Conservation (phyloP, 2,113 vertebrate genomes). For the Tyto alba region DNA sequence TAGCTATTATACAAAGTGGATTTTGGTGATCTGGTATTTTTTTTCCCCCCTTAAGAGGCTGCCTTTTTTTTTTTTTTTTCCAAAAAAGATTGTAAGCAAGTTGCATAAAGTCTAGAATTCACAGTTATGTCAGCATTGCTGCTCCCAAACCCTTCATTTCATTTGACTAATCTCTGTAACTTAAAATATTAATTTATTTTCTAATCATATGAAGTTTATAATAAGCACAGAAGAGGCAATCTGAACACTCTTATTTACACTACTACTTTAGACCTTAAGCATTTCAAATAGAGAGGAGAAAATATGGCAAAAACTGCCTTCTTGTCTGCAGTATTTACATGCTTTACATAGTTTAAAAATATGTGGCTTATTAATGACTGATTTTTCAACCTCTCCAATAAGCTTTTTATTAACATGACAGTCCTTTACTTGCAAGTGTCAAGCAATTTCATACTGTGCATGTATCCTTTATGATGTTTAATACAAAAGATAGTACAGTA, state of each 20-base stretch:
- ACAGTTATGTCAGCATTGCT: neutral
- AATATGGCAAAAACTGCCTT: conserved; percentile 49
- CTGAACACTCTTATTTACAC: neutral
- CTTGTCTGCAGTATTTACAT: conserved; percentile 66
- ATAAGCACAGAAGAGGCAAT: neutral
- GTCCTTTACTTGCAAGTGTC: conserved; percentile 60
- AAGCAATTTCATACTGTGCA: neutral
- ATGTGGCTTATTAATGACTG: conserved; percentile 74
- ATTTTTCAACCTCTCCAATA: conserved; percentile 67
- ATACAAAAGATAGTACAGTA: conserved; percentile 72
- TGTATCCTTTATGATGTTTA: conserved; percentile 69
- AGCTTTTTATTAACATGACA: conserved; percentile 70
- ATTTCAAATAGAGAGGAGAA: conserved; percentile 30
- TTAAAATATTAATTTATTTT: neutral
- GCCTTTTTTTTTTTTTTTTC: neutral
- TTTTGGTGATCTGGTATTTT: neutral
- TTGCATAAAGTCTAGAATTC: neutral
- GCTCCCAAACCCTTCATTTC: neutral
- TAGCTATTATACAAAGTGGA: neutral
- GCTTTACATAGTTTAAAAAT: conserved; percentile 73
- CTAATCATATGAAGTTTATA: neutral
- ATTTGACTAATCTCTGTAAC: neutral
- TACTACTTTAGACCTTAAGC: conserved; percentile 19
- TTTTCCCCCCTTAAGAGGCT: neutral
- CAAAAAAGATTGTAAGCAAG: neutral